Evolutionary conservation across 2,113 vertebrate genomes (phyloP).

Genomic region (Tiliqua scincoides): DNA sequence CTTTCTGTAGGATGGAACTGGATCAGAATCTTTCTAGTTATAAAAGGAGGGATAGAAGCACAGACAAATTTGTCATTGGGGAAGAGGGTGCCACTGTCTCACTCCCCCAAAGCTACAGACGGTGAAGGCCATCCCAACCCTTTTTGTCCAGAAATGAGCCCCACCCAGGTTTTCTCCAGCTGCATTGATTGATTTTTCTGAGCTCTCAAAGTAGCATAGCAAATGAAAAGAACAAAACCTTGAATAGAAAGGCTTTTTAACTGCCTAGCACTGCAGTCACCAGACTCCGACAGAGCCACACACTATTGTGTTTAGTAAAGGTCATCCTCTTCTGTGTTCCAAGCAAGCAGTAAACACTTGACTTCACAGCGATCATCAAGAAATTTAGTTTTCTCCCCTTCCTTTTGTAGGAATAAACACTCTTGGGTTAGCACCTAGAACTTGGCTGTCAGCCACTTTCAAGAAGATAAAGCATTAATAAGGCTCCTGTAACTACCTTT

Average conservation of each 20-base stretch:
- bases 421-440: constrained; percentile 26
- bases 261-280: neutral
- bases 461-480: constrained; percentile 45
- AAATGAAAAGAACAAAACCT: constrained; percentile 7
- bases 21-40: neutral
- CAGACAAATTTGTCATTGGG: neutral
- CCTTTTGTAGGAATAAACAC: constrained; percentile 46
- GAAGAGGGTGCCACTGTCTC: neutral
- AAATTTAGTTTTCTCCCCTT: constrained; percentile 37
- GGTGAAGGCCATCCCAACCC: neutral
- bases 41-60: neutral
- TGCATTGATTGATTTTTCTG: constrained; percentile 26
- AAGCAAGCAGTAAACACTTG: constrained; percentile 33
- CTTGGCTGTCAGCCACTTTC: constrained; percentile 33
- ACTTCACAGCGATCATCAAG: constrained; percentile 38
- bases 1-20: neutral
- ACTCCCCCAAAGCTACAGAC: neutral
- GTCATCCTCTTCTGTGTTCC: constrained; percentile 25
- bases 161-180: neutral
- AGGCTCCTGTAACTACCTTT: constrained; percentile 29
- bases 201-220: constrained; percentile 6
- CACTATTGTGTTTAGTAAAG: constrained; percentile 36
- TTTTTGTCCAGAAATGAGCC: neutral
- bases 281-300: constrained; percentile 17
- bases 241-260: neutral